Evolutionary conservation across 2,113 vertebrate genomes (phyloP).

Genomic region (Marcusenius ussheri): DNA sequence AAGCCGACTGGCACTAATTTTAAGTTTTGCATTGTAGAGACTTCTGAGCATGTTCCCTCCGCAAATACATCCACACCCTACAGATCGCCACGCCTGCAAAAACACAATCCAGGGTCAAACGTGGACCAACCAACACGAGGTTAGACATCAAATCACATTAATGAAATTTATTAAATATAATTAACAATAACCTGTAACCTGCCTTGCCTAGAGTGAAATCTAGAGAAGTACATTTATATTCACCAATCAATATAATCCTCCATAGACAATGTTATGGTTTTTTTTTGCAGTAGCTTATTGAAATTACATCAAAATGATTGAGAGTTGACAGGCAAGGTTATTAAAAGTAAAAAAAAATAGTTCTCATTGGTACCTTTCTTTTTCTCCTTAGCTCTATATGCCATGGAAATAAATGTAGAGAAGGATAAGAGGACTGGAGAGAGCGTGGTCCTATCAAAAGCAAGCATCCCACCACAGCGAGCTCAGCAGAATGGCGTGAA

Average conservation of each 20-base stretch:
- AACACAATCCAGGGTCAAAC: constrained; percentile 41
- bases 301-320: not conserved
- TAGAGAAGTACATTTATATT: not conserved
- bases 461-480: constrained; percentile 64
- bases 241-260: not conserved
- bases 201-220: not conserved
- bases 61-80: constrained; percentile 63
- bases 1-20: not conserved
- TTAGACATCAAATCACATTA: constrained; percentile 34
- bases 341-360: not conserved
- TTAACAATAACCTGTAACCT: not conserved
- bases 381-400: constrained; percentile 61
- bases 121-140: constrained; percentile 61
- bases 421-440: constrained; percentile 71
- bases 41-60: constrained; percentile 54
- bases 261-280: not conserved
- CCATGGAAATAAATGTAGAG: constrained; percentile 79
- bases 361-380: constrained; percentile 15
- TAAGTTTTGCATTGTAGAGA: constrained; percentile 49
- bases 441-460: constrained; percentile 72
- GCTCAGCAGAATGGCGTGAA: constrained; percentile 65
- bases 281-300: not conserved
- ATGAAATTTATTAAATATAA: not conserved
- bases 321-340: not conserved
- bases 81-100: constrained; percentile 52